Evolutionary conservation across 2,888 invertebrate species (phyloP).

Genomic region (Pollenia labialis): DNA sequence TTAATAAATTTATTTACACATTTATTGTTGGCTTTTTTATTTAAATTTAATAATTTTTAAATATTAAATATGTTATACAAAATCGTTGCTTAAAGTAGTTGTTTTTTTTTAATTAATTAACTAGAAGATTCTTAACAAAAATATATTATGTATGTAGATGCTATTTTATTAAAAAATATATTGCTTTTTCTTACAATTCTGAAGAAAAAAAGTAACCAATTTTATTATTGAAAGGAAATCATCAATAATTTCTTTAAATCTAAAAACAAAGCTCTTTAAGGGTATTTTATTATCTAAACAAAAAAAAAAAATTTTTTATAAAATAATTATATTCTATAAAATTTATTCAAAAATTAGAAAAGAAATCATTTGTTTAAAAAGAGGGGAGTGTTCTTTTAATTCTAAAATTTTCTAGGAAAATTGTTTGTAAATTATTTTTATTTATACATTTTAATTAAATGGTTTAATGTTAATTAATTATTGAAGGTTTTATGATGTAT

Average conservation of each 20-base stretch:
- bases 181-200: slow-evolving; percentile 60
- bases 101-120: slow-evolving; percentile 53
- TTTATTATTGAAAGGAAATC: not conserved
- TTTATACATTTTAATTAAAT: slow-evolving; percentile 35
- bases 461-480: slow-evolving; percentile 53
- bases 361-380: slow-evolving; percentile 30
- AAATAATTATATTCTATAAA: not conserved
- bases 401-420: slow-evolving; percentile 68
- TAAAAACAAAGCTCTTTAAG: too few relatives aligned
- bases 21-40: slow-evolving; percentile 39
- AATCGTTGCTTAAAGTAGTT: slow-evolving; percentile 67
- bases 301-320: not conserved
- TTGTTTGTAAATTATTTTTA: not conserved
- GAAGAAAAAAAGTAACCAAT: not conserved
- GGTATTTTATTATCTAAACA: too few relatives aligned
- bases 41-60: slow-evolving; percentile 39
- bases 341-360: not conserved
- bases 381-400: not conserved
- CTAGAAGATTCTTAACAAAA: slow-evolving; percentile 62
- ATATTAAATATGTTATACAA: slow-evolving; percentile 65
- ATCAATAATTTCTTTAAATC: too few relatives aligned
- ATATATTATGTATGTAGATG: slow-evolving; percentile 22
- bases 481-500: slow-evolving; percentile 72
- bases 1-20: slow-evolving; percentile 62
- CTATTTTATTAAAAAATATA: slow-evolving; percentile 51